phyloP scores from a whole-genome alignment of 2,888 invertebrate genomes.

The Megaustenia siamemsis region DNA sequence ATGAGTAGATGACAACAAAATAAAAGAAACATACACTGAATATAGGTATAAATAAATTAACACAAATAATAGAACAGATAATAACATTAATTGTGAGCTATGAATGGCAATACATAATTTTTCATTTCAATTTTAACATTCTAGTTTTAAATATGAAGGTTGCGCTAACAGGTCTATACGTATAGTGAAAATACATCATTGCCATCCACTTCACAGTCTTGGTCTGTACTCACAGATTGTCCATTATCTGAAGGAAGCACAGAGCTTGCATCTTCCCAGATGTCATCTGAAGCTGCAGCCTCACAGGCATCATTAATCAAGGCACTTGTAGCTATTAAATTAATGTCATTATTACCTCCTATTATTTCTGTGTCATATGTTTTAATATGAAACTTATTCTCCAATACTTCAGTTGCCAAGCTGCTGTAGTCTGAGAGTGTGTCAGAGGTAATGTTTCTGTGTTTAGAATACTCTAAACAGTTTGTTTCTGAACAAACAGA shows the following conservation, averaged over 20 bases:
- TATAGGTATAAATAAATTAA: no score
- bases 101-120: no score
- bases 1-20: no score
- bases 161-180: background rate
- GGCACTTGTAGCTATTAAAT: conserved; percentile 38
- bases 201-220: background rate
- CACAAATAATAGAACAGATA: no score
- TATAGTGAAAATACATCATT: conserved; percentile 28
- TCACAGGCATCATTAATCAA: conserved; percentile 47
- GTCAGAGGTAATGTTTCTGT: background rate
- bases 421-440: background rate
- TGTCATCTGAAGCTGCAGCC: conserved; percentile 36
- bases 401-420: background rate
- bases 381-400: background rate
- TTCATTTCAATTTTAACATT: no score
- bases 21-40: no score
- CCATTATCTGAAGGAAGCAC: conserved; percentile 8
- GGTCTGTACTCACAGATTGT: background rate
- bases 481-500: background rate
- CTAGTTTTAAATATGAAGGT: no score
- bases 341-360: background rate
- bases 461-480: background rate
- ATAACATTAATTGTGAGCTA: no score
- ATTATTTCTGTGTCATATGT: background rate
- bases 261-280: conserved; percentile 46